phyloP scores from a whole-genome alignment of 2,113 vertebrate species.

The Trematocara zebra region DNA sequence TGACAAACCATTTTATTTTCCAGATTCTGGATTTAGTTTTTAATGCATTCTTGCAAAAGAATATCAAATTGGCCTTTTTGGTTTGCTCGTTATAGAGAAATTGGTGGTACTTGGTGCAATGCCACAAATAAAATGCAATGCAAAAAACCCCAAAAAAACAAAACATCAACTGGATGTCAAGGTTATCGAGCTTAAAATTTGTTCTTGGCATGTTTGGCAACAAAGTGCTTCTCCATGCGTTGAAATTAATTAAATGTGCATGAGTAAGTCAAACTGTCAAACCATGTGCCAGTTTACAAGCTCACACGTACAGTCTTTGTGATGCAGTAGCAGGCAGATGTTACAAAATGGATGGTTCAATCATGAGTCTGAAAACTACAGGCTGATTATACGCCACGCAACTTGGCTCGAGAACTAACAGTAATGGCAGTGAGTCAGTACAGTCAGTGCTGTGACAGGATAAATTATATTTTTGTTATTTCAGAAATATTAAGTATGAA shows the following conservation, averaged over 20 bases:
- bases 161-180: neutral
- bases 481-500: neutral
- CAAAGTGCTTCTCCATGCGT: neutral
- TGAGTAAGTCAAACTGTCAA: neutral
- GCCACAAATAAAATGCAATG: neutral
- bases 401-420: neutral
- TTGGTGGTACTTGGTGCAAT: neutral
- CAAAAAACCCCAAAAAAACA: neutral
- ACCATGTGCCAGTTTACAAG: neutral
- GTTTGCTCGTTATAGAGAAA: neutral
- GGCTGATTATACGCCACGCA: neutral
- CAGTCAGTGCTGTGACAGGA: neutral
- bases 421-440: neutral
- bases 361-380: slow-evolving; percentile 1
- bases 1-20: neutral
- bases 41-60: neutral
- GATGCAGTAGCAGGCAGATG: slow-evolving; percentile 14
- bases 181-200: neutral
- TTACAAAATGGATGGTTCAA: slow-evolving; percentile 20
- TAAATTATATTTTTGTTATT: neutral
- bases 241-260: accelerated
- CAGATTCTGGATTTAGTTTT: neutral
- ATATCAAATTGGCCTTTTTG: neutral
- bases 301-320: neutral
- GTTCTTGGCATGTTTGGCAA: neutral